Evolutionary conservation across 2,797 vertebrate genomes (phyloP), one percentile per base, ranked within the genome.

Genomic region (Gadopsis bispinosus): DNA sequence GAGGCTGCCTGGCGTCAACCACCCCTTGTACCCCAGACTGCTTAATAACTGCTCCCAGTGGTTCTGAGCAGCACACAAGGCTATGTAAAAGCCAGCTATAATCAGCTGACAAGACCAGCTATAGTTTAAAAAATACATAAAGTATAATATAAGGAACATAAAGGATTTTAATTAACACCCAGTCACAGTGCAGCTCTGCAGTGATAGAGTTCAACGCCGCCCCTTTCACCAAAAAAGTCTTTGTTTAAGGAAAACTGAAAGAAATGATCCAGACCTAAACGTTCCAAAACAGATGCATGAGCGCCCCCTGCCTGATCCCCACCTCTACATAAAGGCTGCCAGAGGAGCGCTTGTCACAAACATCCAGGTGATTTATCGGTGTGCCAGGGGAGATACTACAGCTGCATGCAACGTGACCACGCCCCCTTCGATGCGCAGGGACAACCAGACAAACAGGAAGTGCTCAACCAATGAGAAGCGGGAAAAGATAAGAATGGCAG

Each of bases 291-390:
- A 48, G 11, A 61, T 4, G 10, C 4, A 59, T 14, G 48, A 72
- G 56, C 58, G 59, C 64, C 14, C 4, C 1, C 35, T 13, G 39
- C 3, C 39, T 13, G 5, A 59, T 19, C 55, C 4, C 5, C 59
- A 12, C n/a, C 45, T 43, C 37, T 22, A 37, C 60, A 54, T 9
- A 19, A 47, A 14, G 35, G n/a, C 47, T 29, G 33, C 73, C 54
- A 35, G 65, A 65, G 67, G 11, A 39, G 73, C 61, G 75, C 47
- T 63, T 59, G 16, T 19, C 64, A 75, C 69, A 88, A 86, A 78
- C 63, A 76, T 75, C 29, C 64, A 69, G 33, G 67, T 75, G 50
- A 89, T 88, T 80, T 62, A 86, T 87, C 66, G 9, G 29, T 2
- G 48, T 22, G 50, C 67, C 77, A 20, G 39, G 64, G 55, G 69